Base-by-base conservation (phyloP, 2,113 vertebrate species). In the Garra rufa region DNA sequence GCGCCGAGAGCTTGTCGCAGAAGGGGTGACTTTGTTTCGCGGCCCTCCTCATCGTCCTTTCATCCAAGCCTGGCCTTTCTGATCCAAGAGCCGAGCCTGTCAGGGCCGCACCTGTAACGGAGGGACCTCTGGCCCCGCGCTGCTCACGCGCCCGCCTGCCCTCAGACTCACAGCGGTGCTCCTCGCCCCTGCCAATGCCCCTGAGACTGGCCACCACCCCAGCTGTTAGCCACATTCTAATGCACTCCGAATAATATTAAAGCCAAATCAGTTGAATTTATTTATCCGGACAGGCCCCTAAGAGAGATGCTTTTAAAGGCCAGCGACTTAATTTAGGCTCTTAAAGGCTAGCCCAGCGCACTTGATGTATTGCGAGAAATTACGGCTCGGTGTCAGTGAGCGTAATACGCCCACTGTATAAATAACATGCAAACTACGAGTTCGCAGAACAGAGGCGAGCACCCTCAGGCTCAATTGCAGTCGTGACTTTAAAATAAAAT, bases 261-360 rank as follows among this genome's bases (percentile, higher is more conserved):
- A 93, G 91, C 86, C 83, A 89, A 94, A 93, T 93, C 90, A 90
- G 90, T 90, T 91, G 92, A 93, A 93, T 93, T 91, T 94, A 94
- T 95, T 94, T 93, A 94, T 92, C 91, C 87, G 77, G 90, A 88
- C 83, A 59, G 81, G 87, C 88, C 91, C 93, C 92, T 93, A 83
- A 57, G 92, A 93, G 94, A 94, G 91, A 91, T 92, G 92, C 93
- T 93, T 93, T 94, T 93, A 93, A 94, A 95, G 94, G 93, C 92
- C 92, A 94, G 89, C 93, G 93, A 93, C 93, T 95, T 92, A 93
- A 93, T 95, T 93, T 91, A 90, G 87, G 91, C 92, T 92, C 92
- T 94, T 92, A 93, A 93, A 92, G 92, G 92, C 93, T 92, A 91
- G 87, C 88, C 65, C 87, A 89, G 87, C 83, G 41, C 89, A 92